A percentile compares a stretch with the other conserved stretches of the same genome.
Evolutionary conservation across 2,888 invertebrate genomes (phyloP).

Genomic region (Leistus spinibarbis): DNA sequence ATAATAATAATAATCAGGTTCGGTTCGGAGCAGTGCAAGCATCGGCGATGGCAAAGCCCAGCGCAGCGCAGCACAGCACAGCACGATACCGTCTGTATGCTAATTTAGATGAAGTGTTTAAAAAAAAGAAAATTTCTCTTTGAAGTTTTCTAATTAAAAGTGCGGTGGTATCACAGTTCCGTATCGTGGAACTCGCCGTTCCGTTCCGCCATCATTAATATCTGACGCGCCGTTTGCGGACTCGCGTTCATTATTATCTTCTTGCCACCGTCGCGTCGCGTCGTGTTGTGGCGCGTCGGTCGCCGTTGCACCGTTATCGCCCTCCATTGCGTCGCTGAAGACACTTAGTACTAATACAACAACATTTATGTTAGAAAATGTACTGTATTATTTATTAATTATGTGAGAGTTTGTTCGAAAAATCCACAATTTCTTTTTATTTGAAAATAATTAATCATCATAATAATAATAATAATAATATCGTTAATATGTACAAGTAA

Average conservation of each 20-base stretch:
- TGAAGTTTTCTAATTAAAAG: conserved; percentile 39
- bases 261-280: neutral
- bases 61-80: neutral
- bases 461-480: no score
- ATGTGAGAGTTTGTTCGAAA: no score
- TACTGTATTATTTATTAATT: no score
- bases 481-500: no score
- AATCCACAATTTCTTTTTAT: no score
- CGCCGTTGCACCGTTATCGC: neutral
- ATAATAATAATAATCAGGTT: no score
- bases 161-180: conserved; percentile 21
- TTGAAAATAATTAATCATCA: no score
- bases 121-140: conserved; percentile 19
- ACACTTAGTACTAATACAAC: neutral
- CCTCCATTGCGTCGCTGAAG: neutral
- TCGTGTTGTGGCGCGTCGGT: neutral
- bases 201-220: neutral
- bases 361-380: no score
- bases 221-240: neutral
- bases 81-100: conserved; percentile 13
- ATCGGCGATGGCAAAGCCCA: no score
- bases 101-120: conserved; percentile 32
- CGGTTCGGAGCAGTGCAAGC: no score
- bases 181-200: conserved; percentile 21
- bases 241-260: neutral